Conservation (phyloP, 1,140 invertebrate genomes). For the Orchesella cincta region DNA sequence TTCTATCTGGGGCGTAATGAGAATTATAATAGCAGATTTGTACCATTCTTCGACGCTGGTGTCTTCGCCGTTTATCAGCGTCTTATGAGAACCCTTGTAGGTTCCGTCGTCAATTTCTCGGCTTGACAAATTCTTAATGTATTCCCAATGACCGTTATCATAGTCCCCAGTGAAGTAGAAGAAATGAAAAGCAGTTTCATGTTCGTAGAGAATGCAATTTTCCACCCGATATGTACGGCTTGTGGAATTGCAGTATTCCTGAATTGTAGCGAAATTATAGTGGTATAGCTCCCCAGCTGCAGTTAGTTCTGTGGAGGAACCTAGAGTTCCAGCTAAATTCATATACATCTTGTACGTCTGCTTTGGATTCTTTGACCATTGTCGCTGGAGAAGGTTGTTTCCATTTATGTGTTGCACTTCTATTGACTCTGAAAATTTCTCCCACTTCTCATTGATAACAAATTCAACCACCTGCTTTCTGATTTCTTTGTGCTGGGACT, state of each 20-base stretch:
- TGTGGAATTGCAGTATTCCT: conserved; percentile 20
- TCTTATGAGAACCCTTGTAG: neutral
- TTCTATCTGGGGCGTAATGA: neutral
- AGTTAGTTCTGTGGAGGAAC: conserved; percentile 32
- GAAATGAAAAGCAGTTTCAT: conserved; percentile 4
- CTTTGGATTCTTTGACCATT: conserved; percentile 28
- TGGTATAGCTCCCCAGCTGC: conserved; percentile 32
- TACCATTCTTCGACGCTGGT: conserved; percentile 33
- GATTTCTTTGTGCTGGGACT: conserved; percentile 30
- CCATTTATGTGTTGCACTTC: conserved; percentile 35
- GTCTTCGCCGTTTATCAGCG: conserved; percentile 14
- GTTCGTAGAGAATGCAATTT: neutral
- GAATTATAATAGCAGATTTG: neutral
- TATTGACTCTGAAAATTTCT: conserved; percentile 31
- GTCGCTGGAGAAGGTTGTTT: conserved; percentile 7
- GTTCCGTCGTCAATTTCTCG: conserved; percentile 14
- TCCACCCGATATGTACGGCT: conserved; percentile 33
- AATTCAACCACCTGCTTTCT: conserved; percentile 31
- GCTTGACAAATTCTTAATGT: neutral
- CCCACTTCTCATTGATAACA: conserved; percentile 11
- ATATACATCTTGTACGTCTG: conserved; percentile 31
- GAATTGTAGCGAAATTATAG: conserved; percentile 36
- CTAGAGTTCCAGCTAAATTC: conserved; percentile 21
- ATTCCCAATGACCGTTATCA: conserved; percentile 43
- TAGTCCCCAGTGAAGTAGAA: conserved; percentile 40